Evolutionary conservation across 2,797 vertebrate genomes (phyloP), one percentile per base, ranked within the genome.

Genomic region (Tragelaphus eurycerus): DNA sequence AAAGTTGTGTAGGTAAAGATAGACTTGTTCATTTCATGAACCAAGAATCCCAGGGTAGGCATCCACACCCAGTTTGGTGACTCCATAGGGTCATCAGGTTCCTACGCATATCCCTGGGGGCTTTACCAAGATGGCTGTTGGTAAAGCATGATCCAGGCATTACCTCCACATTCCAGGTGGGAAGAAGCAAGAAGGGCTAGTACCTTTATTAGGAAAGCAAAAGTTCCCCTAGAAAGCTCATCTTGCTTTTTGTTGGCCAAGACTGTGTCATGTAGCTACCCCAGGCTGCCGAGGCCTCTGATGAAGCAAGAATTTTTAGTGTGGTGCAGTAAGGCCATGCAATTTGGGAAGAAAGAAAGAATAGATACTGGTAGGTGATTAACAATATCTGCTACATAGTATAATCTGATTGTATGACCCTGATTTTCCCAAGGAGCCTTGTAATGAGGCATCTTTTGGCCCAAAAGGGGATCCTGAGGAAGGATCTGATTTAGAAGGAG

Each of bases 281-380:
- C 46, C 17, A 89, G 87, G 84, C 93, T 89, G 54, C 91, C 82
- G 48, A n/a, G 54, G 81, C 93, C 50, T 81, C 89, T 94, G 89
- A 60, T 5, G 25, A 76, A 86, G 48, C 27, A 48, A 83, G 34
- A 89, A 64, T 83, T 93, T 97, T 92, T 67, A 96, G 88, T 76
- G 59, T 55, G n/a, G 5, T 17, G 1, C 17, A 8, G 14, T n/a
- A 84, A 64, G 29, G 29, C 52, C 79, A 38, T 92, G 34, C 29
- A 55, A 43, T 95, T 86, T 93, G 48, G 50, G 38, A 59, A 90
- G 76, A 60, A 86, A 67, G 34, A 89, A 95, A 86, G 19, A 50
- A 15, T 31, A n/a, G 55, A 38, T 38, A 1, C 3, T 29, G 27
- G 21, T 55, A 38, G 60, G 50, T 27, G 64, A 4, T 92, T 29